Base-by-base conservation (phyloP, 2,888 invertebrate species). In the Neoitamus cyanurus region DNA sequence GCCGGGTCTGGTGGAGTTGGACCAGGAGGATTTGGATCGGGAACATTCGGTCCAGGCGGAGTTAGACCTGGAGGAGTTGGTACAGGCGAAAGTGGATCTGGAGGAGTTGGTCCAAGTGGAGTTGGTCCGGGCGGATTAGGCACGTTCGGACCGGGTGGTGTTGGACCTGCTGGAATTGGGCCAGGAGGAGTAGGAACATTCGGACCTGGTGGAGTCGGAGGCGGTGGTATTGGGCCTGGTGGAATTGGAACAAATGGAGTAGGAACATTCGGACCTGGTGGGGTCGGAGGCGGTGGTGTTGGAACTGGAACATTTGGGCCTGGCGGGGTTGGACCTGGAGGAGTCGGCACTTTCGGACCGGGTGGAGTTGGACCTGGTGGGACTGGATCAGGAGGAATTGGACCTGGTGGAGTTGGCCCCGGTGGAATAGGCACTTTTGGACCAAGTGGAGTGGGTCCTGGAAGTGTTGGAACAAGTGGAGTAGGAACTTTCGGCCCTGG, bases 121-220 rank as follows among this genome's bases (percentile, higher is more conserved):
- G 83, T 75, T 70, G 87, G 87, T 11, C 86, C 83, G 20, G 86
- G 87, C 28, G 83, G 83, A n/a, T n/a, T n/a, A n/a, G n/a, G n/a
- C n/a, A n/a, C n/a, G n/a, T n/a, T 48, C n/a, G n/a, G n/a, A n/a
- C n/a, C n/a, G n/a, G n/a, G n/a, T n/a, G n/a, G n/a, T n/a, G n/a
- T n/a, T 73, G 70, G 84, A 15, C 28, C 69, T 30, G 83, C 83
- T 70, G 83, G 70, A 25, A 34, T 42, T 34, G 72, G 34, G 15
- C 68, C 34, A 3, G 70, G 28, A 15, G 75, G 25, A 46, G n/a
- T 73, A 70, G 84, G 85, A 2, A 68, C 83, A n/a, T n/a, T n/a
- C 1, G 70, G 34, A 48, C 68, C 68, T 1, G 36, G 84, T 77
- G 84, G 84, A 15, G 77, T 34, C 13, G 42, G 42, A 4, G 84